Evolutionary conservation across 2,113 vertebrate species (phyloP).

Genomic region (Gavialis gangeticus): DNA sequence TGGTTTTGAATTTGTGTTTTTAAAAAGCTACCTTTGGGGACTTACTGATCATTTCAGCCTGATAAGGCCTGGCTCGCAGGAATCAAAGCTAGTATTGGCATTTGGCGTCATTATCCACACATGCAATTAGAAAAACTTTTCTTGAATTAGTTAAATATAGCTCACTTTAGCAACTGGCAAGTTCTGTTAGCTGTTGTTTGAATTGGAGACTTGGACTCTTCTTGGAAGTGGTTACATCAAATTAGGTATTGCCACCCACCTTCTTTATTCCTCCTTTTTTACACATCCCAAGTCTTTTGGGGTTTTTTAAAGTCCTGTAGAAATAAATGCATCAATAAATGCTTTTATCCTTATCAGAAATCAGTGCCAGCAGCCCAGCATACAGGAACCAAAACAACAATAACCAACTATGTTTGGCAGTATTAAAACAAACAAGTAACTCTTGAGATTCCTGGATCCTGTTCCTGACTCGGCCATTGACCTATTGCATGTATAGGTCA

Average conservation of each 20-base stretch:
- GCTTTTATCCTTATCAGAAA: neutral
- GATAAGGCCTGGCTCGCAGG: neutral
- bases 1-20: neutral
- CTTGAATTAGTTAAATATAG: constrained; percentile 29
- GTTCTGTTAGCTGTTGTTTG: constrained; percentile 29
- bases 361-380: constrained; percentile 28
- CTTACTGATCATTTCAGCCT: neutral
- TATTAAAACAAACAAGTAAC: neutral
- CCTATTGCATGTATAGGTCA: neutral
- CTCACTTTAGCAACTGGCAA: constrained; percentile 30
- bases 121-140: constrained; percentile 10
- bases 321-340: neutral
- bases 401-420: neutral
- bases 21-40: neutral
- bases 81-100: neutral
- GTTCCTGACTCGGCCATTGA: accelerated
- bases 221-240: neutral
- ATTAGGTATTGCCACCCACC: neutral
- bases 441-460: neutral
- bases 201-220: neutral
- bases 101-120: constrained; percentile 28
- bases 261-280: neutral
- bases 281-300: neutral
- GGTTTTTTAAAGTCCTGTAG: neutral
- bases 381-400: neutral